A percentile compares a stretch with the other conserved stretches of the same genome.
Evolutionary conservation across 2,888 invertebrate species (phyloP).

Genomic region (Isoperla grammatica): DNA sequence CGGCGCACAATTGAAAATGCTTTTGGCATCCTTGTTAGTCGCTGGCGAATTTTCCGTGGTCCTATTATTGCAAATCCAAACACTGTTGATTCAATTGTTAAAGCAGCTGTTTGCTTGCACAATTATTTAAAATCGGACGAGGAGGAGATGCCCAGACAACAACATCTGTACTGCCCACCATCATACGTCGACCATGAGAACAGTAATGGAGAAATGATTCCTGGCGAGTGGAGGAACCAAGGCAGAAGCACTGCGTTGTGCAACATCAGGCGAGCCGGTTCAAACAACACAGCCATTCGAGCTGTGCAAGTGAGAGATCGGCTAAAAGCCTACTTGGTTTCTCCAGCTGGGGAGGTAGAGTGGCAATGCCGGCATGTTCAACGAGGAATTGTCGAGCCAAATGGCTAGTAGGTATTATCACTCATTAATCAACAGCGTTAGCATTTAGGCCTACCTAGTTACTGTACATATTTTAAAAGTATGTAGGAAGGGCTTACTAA

Average conservation of each 20-base stretch:
- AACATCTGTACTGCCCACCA: slow-evolving; percentile 15
- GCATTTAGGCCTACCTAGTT: too few species aligned
- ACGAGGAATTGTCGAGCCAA: too few species aligned
- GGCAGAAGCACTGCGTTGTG: neutral
- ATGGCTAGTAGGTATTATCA: too few species aligned
- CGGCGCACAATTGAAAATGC: slow-evolving; percentile 28
- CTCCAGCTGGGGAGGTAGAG: neutral
- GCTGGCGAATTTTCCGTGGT: slow-evolving; percentile 28
- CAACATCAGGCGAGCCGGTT: slow-evolving; percentile 1
- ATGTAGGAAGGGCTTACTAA: too few species aligned
- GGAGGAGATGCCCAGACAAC: neutral
- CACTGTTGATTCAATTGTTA: slow-evolving; percentile 16
- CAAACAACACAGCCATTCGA: slow-evolving; percentile 10
- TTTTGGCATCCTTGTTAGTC: slow-evolving; percentile 31
- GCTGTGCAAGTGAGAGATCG: slow-evolving; percentile 9
- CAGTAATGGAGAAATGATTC: neutral
- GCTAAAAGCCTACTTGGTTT: slow-evolving; percentile 13
- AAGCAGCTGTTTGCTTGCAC: slow-evolving; percentile 20
- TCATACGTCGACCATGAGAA: slow-evolving; percentile 5
- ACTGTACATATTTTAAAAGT: too few species aligned
- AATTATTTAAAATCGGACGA: slow-evolving; percentile 20
- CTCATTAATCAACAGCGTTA: too few species aligned
- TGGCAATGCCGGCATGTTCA: slow-evolving; percentile 20
- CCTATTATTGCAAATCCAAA: slow-evolving; percentile 20
- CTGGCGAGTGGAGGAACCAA: slow-evolving; percentile 9